phyloP scores from a whole-genome alignment of 2,888 invertebrate genomes.

The Scaptodrosophila latifasciaeformis region DNA sequence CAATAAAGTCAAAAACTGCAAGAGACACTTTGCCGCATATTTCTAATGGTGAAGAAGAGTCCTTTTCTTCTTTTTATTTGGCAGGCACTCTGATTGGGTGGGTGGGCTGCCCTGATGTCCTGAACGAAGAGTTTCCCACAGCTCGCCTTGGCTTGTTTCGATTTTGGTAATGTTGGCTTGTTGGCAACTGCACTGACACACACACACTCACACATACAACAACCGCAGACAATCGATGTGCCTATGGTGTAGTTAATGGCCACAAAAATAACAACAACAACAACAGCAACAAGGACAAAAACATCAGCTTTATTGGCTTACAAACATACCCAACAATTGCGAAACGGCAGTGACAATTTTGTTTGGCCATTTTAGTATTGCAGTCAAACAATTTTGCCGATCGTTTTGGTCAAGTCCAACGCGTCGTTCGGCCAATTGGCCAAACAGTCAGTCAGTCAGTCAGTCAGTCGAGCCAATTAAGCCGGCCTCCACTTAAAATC shows the following conservation, averaged over 20 bases:
- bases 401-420: conserved; percentile 8
- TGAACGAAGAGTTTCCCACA: too few species aligned
- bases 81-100: too few species aligned
- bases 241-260: neutral
- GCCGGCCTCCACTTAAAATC: too few species aligned
- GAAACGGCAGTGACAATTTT: neutral
- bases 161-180: too few species aligned
- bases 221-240: conserved; percentile 1
- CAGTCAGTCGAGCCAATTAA: conserved; percentile 19
- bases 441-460: conserved; percentile 59
- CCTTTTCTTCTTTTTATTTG: too few species aligned
- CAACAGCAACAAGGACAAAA: conserved; percentile 15
- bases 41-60: too few species aligned
- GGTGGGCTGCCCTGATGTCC: too few species aligned
- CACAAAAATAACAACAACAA: neutral
- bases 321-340: conserved; percentile 1
- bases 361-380: neutral
- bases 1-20: too few species aligned
- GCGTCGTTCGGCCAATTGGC: conserved; percentile 18
- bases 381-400: neutral
- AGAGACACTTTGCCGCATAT: too few species aligned
- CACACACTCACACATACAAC: conserved; percentile 2
- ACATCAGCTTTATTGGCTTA: too few species aligned
- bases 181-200: too few species aligned
- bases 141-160: too few species aligned